These are phyloP conservation scores for Chrysolina oricalcia DNA, from an alignment of 2,888 invertebrate species.

Conservation along the genomic window DNA sequence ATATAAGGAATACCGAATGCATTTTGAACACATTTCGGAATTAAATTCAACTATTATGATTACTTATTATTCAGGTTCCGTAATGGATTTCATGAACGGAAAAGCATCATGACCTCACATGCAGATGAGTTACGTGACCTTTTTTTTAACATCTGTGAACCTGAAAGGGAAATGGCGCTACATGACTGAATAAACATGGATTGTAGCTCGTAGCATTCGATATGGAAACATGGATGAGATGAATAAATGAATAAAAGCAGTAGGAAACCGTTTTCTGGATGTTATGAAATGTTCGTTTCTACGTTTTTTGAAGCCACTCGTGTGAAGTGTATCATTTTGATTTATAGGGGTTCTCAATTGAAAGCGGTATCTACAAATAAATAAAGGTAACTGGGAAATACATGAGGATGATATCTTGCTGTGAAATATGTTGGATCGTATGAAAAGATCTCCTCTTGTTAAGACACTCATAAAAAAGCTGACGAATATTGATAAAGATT, in stretches of 20 bases:
- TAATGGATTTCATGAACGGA: conserved; percentile 14
- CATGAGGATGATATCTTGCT: too few relatives aligned
- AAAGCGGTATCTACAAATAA: too few relatives aligned
- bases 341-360: too few relatives aligned
- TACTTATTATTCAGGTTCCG: conserved; percentile 10
- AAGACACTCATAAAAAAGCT: too few relatives aligned
- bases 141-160: conserved; percentile 3
- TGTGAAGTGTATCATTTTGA: too few relatives aligned
- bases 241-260: too few relatives aligned
- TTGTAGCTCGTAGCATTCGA: not conserved
- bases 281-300: too few relatives aligned
- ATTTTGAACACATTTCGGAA: conserved; percentile 6
- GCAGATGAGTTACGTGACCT: conserved; percentile 13
- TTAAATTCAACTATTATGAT: not conserved
- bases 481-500: too few relatives aligned
- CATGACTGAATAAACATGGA: not conserved
- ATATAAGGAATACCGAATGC: conserved; percentile 17
- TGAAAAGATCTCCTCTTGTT: too few relatives aligned
- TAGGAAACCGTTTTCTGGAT: not conserved
- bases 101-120: conserved; percentile 11
- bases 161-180: not conserved
- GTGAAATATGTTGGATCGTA: too few relatives aligned
- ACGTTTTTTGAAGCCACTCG: too few relatives aligned
- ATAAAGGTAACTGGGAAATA: too few relatives aligned
- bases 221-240: not conserved